A percentile compares a stretch with the other conserved stretches of the same genome.
phyloP scores from a whole-genome alignment of 1,140 invertebrate genomes.

The Ephestia elutella region DNA sequence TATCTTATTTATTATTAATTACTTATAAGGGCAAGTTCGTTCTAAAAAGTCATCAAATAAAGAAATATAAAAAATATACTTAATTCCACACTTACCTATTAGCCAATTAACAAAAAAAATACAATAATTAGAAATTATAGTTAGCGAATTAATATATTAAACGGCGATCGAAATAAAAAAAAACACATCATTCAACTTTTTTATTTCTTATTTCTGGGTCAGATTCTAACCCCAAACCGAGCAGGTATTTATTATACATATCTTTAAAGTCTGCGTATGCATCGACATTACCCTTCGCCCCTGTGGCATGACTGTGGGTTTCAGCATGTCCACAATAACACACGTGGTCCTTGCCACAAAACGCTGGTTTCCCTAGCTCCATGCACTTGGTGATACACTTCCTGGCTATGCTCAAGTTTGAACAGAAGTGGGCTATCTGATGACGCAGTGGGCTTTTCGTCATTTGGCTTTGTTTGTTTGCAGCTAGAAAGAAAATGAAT shows the following conservation, averaged over 20 bases:
- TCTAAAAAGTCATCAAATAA: no score
- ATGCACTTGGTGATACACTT: constrained; percentile 50
- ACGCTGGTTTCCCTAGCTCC: constrained; percentile 44
- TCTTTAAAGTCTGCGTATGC: constrained; percentile 42
- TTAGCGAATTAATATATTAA: no score
- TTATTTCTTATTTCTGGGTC: no score
- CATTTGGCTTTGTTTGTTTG: not conserved
- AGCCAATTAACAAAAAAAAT: no score
- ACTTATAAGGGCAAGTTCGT: no score
- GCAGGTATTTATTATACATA: constrained; percentile 53
- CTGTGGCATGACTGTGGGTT: not conserved
- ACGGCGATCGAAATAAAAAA: no score
- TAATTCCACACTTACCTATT: no score
- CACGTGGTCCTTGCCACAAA: constrained; percentile 61
- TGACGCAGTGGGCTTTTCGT: constrained; percentile 29
- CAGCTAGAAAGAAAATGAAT: no score
- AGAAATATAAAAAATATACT: no score
- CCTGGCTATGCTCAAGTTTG: constrained; percentile 44
- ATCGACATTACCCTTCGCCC: constrained; percentile 11
- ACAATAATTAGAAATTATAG: no score
- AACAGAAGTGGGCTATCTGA: constrained; percentile 64
- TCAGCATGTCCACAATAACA: constrained; percentile 61
- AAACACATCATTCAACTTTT: no score
- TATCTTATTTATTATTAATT: no score
- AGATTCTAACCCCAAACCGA: not conserved